Base-by-base conservation (phyloP, 2,113 vertebrate genomes). In the Boulengeromyrus knoepffleri region DNA sequence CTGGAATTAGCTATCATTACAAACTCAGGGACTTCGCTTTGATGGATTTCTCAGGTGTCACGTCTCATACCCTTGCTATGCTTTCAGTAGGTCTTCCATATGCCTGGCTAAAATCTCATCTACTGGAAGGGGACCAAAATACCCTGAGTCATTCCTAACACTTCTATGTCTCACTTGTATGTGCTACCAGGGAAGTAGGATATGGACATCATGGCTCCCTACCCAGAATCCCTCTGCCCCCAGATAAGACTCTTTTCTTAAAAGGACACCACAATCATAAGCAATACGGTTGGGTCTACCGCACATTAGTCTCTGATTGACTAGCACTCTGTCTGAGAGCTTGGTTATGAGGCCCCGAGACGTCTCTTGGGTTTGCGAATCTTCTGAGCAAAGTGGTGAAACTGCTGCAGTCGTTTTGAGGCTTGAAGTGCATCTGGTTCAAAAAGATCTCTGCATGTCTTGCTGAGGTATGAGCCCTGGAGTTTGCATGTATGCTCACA, bases 401-500 rank as follows among this genome's bases (percentile, higher is more conserved):
- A 90, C 89, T 92, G 93, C 91, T 92, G 92, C 39, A 85, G 83
- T 47, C 19, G 17, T 85, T n/a, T n/a, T n/a, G 83, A 45, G 83
- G 17, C 83, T 47, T 85, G 83, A 85, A n/a, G 8, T 46, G 45
- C 83, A 42, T 85, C 83, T 46, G 42, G 45, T 46, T 47, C 24
- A 10, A 24, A 24, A 39, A 47, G 77, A 85, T 89, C 93, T 92
- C 95, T 87, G 83, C 42, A 31, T 95, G 91, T 92, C 27, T 53
- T 84, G 90, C 24, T 92, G 89, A 5, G 85, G 74, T 52, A 45
- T 80, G 92, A 91, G 95, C 74, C 92, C 92, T 92, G 91, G 84
- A 90, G 92, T 90, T 93, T 92, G 93, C 92, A 93, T 93, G 93
- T 92, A 94, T 93, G 92, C 93, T 93, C 93, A 93, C 94, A 94